Evolutionary conservation across 2,888 invertebrate species (phyloP).

Genomic region (Meiosimyza decipiens): DNA sequence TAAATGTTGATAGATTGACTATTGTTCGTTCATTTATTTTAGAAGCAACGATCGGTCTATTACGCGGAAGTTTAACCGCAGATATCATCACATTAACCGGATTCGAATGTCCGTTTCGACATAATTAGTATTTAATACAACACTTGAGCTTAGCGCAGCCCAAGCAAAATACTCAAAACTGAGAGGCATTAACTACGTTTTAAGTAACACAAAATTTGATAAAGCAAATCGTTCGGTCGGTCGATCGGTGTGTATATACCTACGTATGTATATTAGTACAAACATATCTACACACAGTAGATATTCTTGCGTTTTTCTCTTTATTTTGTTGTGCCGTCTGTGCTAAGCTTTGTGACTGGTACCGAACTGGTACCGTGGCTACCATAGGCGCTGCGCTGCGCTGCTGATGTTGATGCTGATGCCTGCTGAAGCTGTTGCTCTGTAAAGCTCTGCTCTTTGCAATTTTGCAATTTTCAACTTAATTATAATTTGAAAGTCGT

Average conservation of each 20-base stretch:
- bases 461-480: slow-evolving; percentile 28
- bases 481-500: slow-evolving; percentile 36
- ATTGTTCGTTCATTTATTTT: too few species aligned
- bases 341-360: slow-evolving; percentile 32
- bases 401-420: background rate
- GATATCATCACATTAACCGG: background rate
- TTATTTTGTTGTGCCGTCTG: slow-evolving; percentile 17
- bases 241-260: background rate
- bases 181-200: slow-evolving; percentile 30
- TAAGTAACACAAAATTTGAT: slow-evolving; percentile 31
- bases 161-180: slow-evolving; percentile 12
- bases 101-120: slow-evolving; percentile 20
- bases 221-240: slow-evolving; percentile 11
- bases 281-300: background rate
- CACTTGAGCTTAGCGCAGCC: background rate
- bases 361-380: slow-evolving; percentile 29
- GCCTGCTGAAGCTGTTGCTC: background rate
- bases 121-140: slow-evolving; percentile 4
- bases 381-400: too few species aligned
- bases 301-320: background rate
- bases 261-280: too few species aligned
- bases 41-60: too few species aligned
- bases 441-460: slow-evolving; percentile 14
- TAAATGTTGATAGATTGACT: too few species aligned
- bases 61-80: too few species aligned